Percentiles rank a stretch among this genome's conserved stretches.
phyloP scores from a whole-genome alignment of 1,140 invertebrate genomes.

The Calosoma granatense region DNA sequence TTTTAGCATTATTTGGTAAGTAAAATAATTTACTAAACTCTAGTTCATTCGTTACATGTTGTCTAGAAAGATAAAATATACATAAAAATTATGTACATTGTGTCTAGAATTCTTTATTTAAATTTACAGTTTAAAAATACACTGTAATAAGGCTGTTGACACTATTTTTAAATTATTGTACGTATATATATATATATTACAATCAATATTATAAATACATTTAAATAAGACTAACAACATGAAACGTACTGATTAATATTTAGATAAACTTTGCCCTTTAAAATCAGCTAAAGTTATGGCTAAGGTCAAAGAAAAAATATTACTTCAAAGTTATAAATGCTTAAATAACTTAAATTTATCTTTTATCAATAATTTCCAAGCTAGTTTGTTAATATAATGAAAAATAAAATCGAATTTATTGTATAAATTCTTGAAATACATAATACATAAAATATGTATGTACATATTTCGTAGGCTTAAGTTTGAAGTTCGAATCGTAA shows the following conservation, averaged over 20 bases:
- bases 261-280: too few relatives aligned
- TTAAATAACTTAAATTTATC: neutral
- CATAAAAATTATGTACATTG: too few relatives aligned
- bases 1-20: neutral
- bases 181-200: neutral
- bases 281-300: too few relatives aligned
- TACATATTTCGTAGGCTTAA: too few relatives aligned
- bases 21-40: constrained; percentile 1
- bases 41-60: too few relatives aligned
- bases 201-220: neutral
- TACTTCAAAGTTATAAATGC: neutral
- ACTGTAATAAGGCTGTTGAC: neutral
- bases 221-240: too few relatives aligned
- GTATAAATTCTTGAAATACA: too few relatives aligned
- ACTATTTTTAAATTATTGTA: neutral
- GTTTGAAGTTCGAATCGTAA: too few relatives aligned
- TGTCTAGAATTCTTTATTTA: neutral
- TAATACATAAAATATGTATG: too few relatives aligned
- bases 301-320: too few relatives aligned
- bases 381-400: neutral
- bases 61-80: too few relatives aligned
- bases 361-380: neutral
- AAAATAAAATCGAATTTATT: neutral
- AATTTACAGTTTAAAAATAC: neutral
- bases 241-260: too few relatives aligned